Evolutionary conservation across 2,888 invertebrate genomes (phyloP).

Genomic region (Hetaerina titia): DNA sequence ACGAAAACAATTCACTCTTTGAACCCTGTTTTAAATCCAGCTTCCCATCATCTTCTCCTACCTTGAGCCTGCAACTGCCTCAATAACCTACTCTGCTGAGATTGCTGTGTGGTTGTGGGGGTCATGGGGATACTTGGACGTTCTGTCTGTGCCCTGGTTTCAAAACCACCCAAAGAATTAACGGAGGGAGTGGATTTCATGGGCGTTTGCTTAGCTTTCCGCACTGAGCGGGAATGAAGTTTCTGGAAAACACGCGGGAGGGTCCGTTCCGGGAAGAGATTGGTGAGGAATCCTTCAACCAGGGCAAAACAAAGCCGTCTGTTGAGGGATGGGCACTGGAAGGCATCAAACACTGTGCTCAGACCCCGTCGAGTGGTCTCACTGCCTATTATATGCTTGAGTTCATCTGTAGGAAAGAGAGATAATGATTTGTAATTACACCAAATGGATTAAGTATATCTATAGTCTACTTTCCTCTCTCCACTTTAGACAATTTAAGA

Average conservation of each 20-base stretch:
- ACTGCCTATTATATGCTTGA: slow-evolving; percentile 92
- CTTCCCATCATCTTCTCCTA: slow-evolving; percentile 39
- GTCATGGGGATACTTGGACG: slow-evolving; percentile 10
- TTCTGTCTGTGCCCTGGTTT: slow-evolving; percentile 6
- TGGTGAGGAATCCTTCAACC: slow-evolving; percentile 88
- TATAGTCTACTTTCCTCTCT: too few relatives aligned
- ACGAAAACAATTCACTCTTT: neutral
- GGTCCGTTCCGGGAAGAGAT: slow-evolving; percentile 89
- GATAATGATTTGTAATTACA: neutral
- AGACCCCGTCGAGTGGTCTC: slow-evolving; percentile 92
- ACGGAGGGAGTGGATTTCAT: neutral
- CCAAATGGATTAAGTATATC: neutral
- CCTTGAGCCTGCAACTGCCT: slow-evolving; percentile 50
- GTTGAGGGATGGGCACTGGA: slow-evolving; percentile 92
- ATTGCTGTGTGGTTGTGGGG: neutral
- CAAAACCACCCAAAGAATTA: slow-evolving; percentile 17
- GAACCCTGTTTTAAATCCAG: neutral
- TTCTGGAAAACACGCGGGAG: slow-evolving; percentile 85
- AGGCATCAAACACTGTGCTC: slow-evolving; percentile 90
- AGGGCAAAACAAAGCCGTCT: slow-evolving; percentile 90
- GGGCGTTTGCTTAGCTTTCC: slow-evolving; percentile 56
- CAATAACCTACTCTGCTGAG: slow-evolving; percentile 41
- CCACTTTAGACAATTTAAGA: too few relatives aligned
- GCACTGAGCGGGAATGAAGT: slow-evolving; percentile 80
- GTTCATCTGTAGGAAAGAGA: slow-evolving; percentile 83